Evolutionary conservation across 2,113 vertebrate genomes (phyloP).

Genomic region (Machaerirhynchus nigripectus): DNA sequence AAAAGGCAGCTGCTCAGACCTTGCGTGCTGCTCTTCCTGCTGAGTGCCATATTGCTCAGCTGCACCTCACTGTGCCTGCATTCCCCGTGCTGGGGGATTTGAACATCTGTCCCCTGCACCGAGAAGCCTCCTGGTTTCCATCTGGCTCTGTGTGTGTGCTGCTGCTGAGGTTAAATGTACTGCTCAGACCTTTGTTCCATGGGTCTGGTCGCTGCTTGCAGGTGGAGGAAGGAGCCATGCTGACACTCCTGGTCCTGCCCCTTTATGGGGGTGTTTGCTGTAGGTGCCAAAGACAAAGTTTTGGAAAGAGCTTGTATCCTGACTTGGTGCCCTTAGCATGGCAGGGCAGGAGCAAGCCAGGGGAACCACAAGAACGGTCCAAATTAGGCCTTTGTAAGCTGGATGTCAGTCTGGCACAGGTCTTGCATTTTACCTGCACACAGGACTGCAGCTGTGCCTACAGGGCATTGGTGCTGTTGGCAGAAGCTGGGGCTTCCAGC

Average conservation of each 20-base stretch:
- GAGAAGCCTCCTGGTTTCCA: background rate
- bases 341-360: background rate
- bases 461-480: rapidly evolving
- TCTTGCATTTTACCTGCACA: background rate
- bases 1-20: slow-evolving; percentile 12
- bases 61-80: background rate
- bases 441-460: background rate
- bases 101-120: slow-evolving; percentile 6
- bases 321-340: background rate
- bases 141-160: background rate
- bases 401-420: background rate
- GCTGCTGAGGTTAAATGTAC: background rate
- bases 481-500: background rate
- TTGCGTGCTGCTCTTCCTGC: background rate
- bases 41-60: background rate
- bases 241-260: background rate
- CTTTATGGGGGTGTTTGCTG: background rate
- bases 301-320: background rate
- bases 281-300: background rate
- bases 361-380: background rate
- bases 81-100: background rate
- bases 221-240: background rate
- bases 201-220: background rate
- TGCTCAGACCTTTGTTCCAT: background rate
- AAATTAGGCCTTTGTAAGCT: background rate